Evolutionary conservation across 2,113 vertebrate genomes (phyloP), one percentile per base, ranked within the genome.

Genomic region (Erinaceus europaeus): DNA sequence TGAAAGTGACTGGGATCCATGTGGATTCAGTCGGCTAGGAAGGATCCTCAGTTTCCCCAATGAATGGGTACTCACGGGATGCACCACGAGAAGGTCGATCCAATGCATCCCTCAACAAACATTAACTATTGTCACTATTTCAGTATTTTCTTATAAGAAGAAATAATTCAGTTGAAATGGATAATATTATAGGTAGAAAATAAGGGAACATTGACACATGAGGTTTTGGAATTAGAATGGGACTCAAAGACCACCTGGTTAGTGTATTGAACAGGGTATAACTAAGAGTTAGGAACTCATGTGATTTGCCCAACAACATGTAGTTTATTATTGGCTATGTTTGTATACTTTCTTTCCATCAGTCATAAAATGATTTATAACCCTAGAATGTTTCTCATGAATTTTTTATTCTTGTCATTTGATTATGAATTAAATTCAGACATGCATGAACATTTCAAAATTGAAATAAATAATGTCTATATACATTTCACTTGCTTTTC

Each of bases 361-460:
- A n/a, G n/a, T n/a, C 48, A 46, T 64, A 3, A 73, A 32, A 32
- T 40, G 32, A 27, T 65, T 59, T 50, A 62, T 83, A 78, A 52
- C 36, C 62, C 6, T 75, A 59, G 21, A 79, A 13, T 0, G 25
- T 89, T 14, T 17, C 25, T 44, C 20, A 44, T 44, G 34, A 69
- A 13, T 27, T 89, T n/a, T 40, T 89, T 64, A 68, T 44, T 81
- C 88, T 42, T 29, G 64, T 29, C 2, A 29, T 38, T 88, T 86
- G 64, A 65, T 72, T 91, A 42, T 83, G 61, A 79, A 71, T 75
- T 65, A 86, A 89, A 76, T 75, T 84, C 6, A 86, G 34, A 64
- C 17, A 92, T n/a, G n/a, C n/a, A n/a, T n/a, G n/a, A n/a, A 69
- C 50, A 1, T 72, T 84, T 13, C 2, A 86, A 69, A 82, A 83